Evolutionary conservation across 2,797 vertebrate species (phyloP).

Genomic region (Hemibagrus guttatus): DNA sequence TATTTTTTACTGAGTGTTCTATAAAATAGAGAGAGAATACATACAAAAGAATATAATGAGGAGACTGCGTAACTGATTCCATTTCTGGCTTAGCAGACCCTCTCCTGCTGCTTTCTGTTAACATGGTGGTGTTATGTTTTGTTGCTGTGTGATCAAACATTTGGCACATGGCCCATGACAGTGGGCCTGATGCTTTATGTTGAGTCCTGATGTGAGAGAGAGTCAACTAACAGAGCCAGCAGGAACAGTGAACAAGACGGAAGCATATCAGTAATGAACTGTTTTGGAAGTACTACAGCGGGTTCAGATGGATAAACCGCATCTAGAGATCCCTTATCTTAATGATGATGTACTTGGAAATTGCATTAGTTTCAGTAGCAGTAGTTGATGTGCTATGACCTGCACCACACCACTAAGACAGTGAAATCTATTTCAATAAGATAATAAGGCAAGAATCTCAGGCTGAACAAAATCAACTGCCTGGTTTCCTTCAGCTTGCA

Average conservation of each 20-base stretch:
- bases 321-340: background rate
- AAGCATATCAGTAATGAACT: background rate
- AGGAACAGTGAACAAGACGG: background rate
- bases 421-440: background rate
- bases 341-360: background rate
- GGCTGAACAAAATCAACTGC: background rate
- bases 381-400: background rate
- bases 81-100: background rate
- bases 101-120: background rate
- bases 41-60: background rate
- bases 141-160: conserved; percentile 3
- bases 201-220: background rate
- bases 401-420: background rate
- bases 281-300: background rate
- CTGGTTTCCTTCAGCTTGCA: background rate
- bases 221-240: conserved; percentile 2
- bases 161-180: conserved; percentile 13
- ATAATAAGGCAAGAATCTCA: background rate
- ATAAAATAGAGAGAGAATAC: background rate
- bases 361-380: background rate
- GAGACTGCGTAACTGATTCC: background rate
- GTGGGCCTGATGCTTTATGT: conserved; percentile 11
- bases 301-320: background rate
- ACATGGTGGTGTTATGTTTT: background rate
- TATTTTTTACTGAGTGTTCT: background rate